Percentiles rank a stretch among this genome's conserved stretches.
Evolutionary conservation across 2,888 invertebrate genomes (phyloP).

Genomic region (Drosophila aldrichi): DNA sequence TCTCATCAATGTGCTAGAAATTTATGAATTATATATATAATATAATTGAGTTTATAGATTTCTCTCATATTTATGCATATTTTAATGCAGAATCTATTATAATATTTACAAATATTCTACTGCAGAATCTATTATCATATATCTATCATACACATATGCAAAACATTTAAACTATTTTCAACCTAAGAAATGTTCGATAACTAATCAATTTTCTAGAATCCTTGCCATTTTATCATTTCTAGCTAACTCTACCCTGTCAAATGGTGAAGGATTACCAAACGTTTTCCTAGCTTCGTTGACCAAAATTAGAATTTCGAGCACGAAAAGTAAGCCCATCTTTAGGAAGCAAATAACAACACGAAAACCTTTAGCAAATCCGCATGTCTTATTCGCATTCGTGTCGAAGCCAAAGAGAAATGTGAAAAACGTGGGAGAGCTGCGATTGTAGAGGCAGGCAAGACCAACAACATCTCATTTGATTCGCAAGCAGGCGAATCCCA

Average conservation of each 20-base stretch:
- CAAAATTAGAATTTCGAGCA: slow-evolving; percentile 19
- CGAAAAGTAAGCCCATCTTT: slow-evolving; percentile 13
- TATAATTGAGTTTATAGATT: too few species aligned
- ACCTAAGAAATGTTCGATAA: not conserved
- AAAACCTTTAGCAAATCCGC: slow-evolving; percentile 59
- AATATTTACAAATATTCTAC: too few species aligned
- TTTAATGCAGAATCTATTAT: too few species aligned
- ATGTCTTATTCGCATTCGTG: slow-evolving; percentile 57
- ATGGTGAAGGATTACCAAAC: not conserved
- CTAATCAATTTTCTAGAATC: not conserved
- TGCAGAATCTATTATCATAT: too few species aligned
- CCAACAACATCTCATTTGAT: slow-evolving; percentile 68
- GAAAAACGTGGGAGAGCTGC: slow-evolving; percentile 1
- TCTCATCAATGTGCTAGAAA: too few species aligned
- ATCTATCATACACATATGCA: not conserved
- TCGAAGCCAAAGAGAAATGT: slow-evolving; percentile 1
- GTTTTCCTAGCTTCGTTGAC: slow-evolving; percentile 4
- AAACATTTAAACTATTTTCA: not conserved
- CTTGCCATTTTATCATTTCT: not conserved
- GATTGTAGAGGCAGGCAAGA: slow-evolving; percentile 12
- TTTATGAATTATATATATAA: too few species aligned
- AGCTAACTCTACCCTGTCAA: not conserved
- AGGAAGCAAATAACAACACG: slow-evolving; percentile 32
- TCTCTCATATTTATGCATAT: too few species aligned
- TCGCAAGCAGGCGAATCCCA: slow-evolving; percentile 61